phyloP scores from a whole-genome alignment of 2,797 vertebrate genomes.

The Poeciliopsis turneri region DNA sequence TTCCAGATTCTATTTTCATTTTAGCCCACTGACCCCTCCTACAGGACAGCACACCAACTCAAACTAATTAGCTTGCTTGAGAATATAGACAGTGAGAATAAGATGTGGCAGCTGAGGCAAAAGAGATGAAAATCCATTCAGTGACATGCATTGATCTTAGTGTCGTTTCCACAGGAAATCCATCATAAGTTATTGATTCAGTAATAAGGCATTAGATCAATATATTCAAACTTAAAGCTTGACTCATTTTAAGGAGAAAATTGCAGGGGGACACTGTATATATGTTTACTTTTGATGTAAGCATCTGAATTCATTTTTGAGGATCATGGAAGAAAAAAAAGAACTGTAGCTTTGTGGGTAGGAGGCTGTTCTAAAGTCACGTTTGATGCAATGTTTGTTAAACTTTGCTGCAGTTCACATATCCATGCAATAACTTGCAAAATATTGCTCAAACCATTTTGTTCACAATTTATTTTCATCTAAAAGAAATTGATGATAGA shows the following conservation, averaged over 20 bases:
- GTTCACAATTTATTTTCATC: background rate
- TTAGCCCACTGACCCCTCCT: slow-evolving; percentile 63
- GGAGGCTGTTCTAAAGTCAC: background rate
- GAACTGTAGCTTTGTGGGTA: background rate
- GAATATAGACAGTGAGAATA: slow-evolving; percentile 23
- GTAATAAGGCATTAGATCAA: slow-evolving; percentile 40
- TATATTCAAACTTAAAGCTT: slow-evolving; percentile 10
- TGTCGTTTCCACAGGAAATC: slow-evolving; percentile 40
- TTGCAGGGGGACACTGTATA: background rate
- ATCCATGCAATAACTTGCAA: background rate
- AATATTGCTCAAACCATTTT: background rate
- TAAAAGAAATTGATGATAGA: background rate
- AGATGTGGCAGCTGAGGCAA: slow-evolving; percentile 13
- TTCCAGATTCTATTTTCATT: slow-evolving; percentile 56
- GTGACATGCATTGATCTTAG: slow-evolving; percentile 5
- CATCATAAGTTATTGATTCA: slow-evolving; percentile 21
- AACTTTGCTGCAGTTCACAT: slow-evolving; percentile 31
- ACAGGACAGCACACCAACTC: slow-evolving; percentile 21
- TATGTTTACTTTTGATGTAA: background rate
- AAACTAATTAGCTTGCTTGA: slow-evolving; percentile 39
- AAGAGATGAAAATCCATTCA: slow-evolving; percentile 21
- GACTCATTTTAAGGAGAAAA: slow-evolving; percentile 3
- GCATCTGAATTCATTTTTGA: background rate
- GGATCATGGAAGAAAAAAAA: background rate
- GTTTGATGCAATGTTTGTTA: slow-evolving; percentile 23